Percentiles rank a stretch among this genome's conserved stretches.
These are phyloP conservation scores for Neotoxoptera formosana DNA, from an alignment of 1,140 invertebrate species.

Conservation along the genomic window DNA sequence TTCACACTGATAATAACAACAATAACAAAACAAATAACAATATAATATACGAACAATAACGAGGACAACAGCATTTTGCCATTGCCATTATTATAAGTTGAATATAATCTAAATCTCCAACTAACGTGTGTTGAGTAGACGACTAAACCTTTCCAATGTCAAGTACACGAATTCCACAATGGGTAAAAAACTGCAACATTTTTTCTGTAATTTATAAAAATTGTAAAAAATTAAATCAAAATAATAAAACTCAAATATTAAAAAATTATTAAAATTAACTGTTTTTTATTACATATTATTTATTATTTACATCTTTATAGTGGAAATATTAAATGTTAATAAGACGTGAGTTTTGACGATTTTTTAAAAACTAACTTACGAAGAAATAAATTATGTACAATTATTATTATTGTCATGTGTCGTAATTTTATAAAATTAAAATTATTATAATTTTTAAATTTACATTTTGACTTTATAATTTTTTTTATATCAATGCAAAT, in stretches of 20 bases:
- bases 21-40: slow-evolving; percentile 10
- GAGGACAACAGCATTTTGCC: background rate
- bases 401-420: background rate
- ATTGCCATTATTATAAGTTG: background rate
- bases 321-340: background rate
- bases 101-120: background rate
- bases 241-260: background rate
- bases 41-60: background rate
- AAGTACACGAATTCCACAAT: background rate
- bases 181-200: background rate
- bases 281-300: background rate
- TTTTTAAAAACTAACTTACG: background rate
- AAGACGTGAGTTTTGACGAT: background rate
- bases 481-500: background rate
- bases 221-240: background rate
- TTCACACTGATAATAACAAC: slow-evolving; percentile 18
- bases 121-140: background rate
- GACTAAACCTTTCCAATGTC: background rate
- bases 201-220: background rate
- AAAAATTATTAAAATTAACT: background rate
- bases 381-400: background rate
- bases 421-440: background rate
- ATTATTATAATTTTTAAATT: background rate
- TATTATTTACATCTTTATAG: background rate
- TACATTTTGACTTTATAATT: background rate